Evolutionary conservation across 2,797 vertebrate species (phyloP), one percentile per base, ranked within the genome.

Genomic region (Kryptopterus vitreolus): DNA sequence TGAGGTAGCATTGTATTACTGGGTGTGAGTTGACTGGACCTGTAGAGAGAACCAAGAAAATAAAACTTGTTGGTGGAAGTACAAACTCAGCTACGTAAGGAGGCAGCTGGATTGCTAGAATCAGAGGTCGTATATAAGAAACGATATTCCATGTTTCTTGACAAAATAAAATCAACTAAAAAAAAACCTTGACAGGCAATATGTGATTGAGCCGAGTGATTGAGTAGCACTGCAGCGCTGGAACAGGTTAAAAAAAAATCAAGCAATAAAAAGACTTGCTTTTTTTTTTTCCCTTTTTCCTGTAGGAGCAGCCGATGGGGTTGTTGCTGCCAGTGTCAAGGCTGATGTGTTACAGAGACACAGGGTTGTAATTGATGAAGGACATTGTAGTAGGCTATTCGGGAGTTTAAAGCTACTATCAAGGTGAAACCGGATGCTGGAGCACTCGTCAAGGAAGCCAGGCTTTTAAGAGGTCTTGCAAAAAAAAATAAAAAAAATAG

Each of bases 191-290:
- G 38, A 46, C 22, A 68, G 38, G 65, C 15, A 68, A 68, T 46
- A 24, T 46, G 63, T 66, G 63, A 66, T 38, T 66, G 33, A 43
- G 11, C 3, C 7, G 35, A 12, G 63, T 66, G 11, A 66, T 46
- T 35, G 22, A 26, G 38, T 15, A 68, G 22, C 12, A 13, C 63
- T 66, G 35, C 11, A 43, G 35, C 3, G 12, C 35, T 46, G 38
- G 65, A 68, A 68, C 22, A 24, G 65, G n/a, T 68, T 68, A 66
- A 46, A 43, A 46, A 20, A 66, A 26, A 68, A 68, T 68, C 38
- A 46, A 68, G 38, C 35, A 43, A 46, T 68, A 46, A 68, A 46
- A 22, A 46, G 61, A 35, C 35, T 35, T 62, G 29, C 24, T 31
- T 38, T 38, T 35, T 63, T 61, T 26, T 33, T 38, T 38, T 63